Base-by-base conservation (phyloP, 2,797 vertebrate genomes). In the Heterohyrax brucei region DNA sequence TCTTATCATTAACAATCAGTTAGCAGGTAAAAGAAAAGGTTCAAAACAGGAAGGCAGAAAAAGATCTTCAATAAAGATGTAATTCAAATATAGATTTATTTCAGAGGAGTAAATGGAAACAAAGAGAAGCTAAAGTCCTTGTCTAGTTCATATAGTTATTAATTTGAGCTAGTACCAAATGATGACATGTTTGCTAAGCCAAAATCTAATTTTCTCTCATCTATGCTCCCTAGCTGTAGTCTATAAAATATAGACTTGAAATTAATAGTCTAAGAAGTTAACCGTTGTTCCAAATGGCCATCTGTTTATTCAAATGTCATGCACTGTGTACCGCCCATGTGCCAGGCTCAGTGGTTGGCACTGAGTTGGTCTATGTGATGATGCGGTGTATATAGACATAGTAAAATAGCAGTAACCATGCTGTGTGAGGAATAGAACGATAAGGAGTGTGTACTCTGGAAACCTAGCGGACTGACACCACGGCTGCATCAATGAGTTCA, bases 121-220 rank as follows among this genome's bases (percentile, higher is more conserved):
- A 26, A 72, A 30, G 4, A 24, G 0, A 50, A 70, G 26, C 10
- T 30, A 89, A 87, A 48, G 48, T 87, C 76, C 61, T 78, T 86
- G 24, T 76, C 59, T 85, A 48, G 28, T 24, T 59, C n/a, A 64
- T 16, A 80, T 24, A 77, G 18, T 28, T 28, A 50, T 4, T 16
- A n/a, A 72, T 72, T 70, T 9, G 5, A 77, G 75, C 6, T 46
- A 50, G 48, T 46, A 77, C 26, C 14, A 48, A 28, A 39, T 5
- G 26, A 39, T 5, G 26, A 72, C 28, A 33, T 16, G 28, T 79
- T 13, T 73, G 92, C 30, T 92, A 18, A 90, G 46, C 62, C 30
- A 87, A 84, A 62, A 87, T 48, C 53, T 28, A 64, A 80, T 44
- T 77, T 94, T 89, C 81, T 91, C 83, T 62, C 9, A 77, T 68